Conservation (phyloP, 2,888 invertebrate genomes). For the Torymus tubicola region DNA sequence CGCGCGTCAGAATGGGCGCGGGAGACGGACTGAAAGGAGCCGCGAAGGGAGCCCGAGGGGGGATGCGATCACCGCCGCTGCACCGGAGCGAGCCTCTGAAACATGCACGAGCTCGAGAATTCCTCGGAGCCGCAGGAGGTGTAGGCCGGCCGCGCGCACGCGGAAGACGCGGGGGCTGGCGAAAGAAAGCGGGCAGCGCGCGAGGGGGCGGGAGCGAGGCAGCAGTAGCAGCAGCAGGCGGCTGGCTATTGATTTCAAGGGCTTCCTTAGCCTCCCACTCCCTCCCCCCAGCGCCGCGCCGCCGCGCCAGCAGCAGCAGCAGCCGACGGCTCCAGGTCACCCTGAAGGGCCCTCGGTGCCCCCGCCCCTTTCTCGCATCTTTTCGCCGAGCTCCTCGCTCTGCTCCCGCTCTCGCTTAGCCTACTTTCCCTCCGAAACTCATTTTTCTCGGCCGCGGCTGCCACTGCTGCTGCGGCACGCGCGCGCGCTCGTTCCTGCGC, state of each 20-base stretch:
- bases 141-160: neutral
- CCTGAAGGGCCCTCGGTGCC: constrained; percentile 63
- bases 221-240: constrained; percentile 72
- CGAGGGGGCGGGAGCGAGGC: constrained; percentile 48
- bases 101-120: no score
- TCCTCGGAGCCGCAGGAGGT: no score
- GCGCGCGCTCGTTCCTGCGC: neutral
- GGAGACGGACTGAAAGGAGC: no score
- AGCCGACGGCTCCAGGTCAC: constrained; percentile 71
- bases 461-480: neutral
- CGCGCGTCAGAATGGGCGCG: no score
- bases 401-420: constrained; percentile 13
- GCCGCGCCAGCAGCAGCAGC: constrained; percentile 70
- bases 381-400: neutral
- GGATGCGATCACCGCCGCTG: no score
- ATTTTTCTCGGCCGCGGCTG: neutral
- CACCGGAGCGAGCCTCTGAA: no score
- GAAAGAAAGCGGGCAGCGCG: constrained; percentile 65
- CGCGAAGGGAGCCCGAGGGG: no score
- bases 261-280: constrained; percentile 72
- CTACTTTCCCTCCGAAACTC: constrained; percentile 26
- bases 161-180: constrained; percentile 52
- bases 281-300: constrained; percentile 60
- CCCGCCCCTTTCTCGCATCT: neutral
- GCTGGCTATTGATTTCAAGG: constrained; percentile 76